Percentiles rank a stretch among this genome's conserved stretches.
phyloP scores from a whole-genome alignment of 2,888 invertebrate genomes.

The Drosophila neoperkinsi region DNA sequence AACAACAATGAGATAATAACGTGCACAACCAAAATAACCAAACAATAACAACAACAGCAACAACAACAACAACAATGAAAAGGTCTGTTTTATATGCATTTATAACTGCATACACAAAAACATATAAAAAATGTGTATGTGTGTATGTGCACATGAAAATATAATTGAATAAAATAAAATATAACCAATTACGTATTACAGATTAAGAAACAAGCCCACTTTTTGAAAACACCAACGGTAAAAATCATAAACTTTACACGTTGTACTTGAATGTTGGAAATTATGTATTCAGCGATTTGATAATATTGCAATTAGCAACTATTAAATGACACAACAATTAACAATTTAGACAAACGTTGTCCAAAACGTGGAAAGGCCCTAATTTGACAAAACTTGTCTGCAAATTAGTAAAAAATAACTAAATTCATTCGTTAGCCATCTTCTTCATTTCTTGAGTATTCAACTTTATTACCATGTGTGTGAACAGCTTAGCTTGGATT shows the following conservation, averaged over 20 bases:
- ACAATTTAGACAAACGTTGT: conserved; percentile 39
- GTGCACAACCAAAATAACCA: conserved; percentile 19
- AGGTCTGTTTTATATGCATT: conserved; percentile 35
- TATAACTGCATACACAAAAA: conserved; percentile 24
- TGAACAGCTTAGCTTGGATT: neutral
- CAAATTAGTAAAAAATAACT: conserved; percentile 63
- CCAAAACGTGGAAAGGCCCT: conserved; percentile 54
- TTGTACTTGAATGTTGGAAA: conserved; percentile 2
- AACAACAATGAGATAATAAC: conserved; percentile 53
- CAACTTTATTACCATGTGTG: conserved; percentile 2
- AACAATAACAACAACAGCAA: conserved; percentile 3
- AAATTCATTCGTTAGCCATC: conserved; percentile 36
- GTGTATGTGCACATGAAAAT: neutral
- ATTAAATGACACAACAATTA: conserved; percentile 23
- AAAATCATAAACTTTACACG: conserved; percentile 3
- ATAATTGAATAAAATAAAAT: conserved; percentile 31
- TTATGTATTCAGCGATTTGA: conserved; percentile 19
- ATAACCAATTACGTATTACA: conserved; percentile 24
- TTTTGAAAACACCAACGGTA: conserved; percentile 39
- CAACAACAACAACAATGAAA: conserved; percentile 13
- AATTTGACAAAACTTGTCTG: conserved; percentile 66
- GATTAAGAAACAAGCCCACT: conserved; percentile 68
- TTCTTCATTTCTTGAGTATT: conserved; percentile 9
- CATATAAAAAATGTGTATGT: neutral
- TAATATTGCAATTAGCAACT: conserved; percentile 55